These are phyloP conservation scores for Osmoderma eremita DNA, from an alignment of 2,888 invertebrate species.

Conservation along the genomic window DNA sequence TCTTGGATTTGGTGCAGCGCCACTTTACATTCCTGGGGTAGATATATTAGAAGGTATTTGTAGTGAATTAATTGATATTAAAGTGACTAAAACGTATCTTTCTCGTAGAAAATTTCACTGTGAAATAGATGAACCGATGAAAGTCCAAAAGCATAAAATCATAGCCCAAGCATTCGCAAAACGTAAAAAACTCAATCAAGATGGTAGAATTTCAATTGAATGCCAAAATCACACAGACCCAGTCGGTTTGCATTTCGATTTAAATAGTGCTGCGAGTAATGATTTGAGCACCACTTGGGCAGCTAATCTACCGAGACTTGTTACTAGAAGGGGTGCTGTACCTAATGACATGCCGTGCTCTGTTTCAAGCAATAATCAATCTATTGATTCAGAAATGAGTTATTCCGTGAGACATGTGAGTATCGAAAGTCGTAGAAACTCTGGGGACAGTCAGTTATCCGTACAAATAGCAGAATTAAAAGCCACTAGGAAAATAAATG, in stretches of 20 bases:
- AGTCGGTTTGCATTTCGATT: conserved; percentile 79
- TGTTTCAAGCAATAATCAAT: conserved; percentile 67
- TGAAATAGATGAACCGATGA: conserved; percentile 74
- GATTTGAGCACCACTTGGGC: conserved; percentile 94
- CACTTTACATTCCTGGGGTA: conserved; percentile 85
- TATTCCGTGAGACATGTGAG: conserved; percentile 84
- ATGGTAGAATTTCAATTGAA: conserved; percentile 87
- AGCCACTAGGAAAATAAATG: conserved; percentile 71
- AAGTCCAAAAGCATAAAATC: conserved; percentile 85
- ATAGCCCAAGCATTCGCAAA: conserved; percentile 92
- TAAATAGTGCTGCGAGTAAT: conserved; percentile 79
- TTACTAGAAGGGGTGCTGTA: conserved; percentile 85
- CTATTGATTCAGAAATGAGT: conserved; percentile 73
- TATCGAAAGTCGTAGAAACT: conserved; percentile 86
- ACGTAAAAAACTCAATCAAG: conserved; percentile 83
- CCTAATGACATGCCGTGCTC: conserved; percentile 69
- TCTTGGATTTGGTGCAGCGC: conserved; percentile 95
- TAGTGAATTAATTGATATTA: conserved; percentile 18
- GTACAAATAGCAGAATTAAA: conserved; percentile 87
- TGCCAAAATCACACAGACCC: conserved; percentile 92
- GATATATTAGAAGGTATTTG: conserved; percentile 81
- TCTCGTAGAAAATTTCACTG: conserved; percentile 76
- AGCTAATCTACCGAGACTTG: conserved; percentile 86
- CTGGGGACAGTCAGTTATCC: conserved; percentile 87
- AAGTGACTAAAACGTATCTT: not conserved